Evolutionary conservation across 2,797 vertebrate genomes (phyloP), one percentile per base, ranked within the genome.

Genomic region (Hoplostethus atlanticus): DNA sequence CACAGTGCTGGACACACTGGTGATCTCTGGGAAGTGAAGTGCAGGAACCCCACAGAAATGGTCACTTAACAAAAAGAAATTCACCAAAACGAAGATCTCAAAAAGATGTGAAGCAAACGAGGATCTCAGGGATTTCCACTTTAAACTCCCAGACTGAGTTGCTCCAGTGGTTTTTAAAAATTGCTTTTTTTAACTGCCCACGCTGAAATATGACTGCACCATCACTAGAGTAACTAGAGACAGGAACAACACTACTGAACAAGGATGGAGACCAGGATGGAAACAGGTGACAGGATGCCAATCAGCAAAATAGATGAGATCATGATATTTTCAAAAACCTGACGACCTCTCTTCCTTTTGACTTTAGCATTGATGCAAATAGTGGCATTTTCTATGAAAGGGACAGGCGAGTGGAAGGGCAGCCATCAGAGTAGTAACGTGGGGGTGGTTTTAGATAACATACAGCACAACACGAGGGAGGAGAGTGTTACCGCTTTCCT

Each of bases 381-480:
- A 47, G 51, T 60, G 28, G 16, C 46, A 6, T 82, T 79, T 71
- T 67, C 59, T 47, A 38, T 65, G 1, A 64, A 73, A 76, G 72
- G 67, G 64, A 68, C 70, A 78, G 67, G 11, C 42, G n/a, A 50
- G 16, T 6, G 47, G 16, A 50, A 50, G 47, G 47, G 47, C 47
- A 17, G 47, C 46, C 46, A n/a, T 9, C 50, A 74, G 40, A 77
- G 69, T 59, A 57, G 42, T 48, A 79, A 52, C 28, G 9, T 4
- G 47, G 68, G 74, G 80, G 73, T 42, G 74, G 73, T 55, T 83
- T 71, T 71, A 48, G 58, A 70, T 25, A 71, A 68, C 36, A 63
- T 51, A 1, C 51, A 17, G 11, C 57, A 48, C 73, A 74, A 64
- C 64, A 72, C 3, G 36, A 78, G 52, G 76, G 83, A 79, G 77